These are phyloP conservation scores for Podarcis cretensis DNA, from an alignment of 2,113 vertebrate genomes.

Conservation along the genomic window DNA sequence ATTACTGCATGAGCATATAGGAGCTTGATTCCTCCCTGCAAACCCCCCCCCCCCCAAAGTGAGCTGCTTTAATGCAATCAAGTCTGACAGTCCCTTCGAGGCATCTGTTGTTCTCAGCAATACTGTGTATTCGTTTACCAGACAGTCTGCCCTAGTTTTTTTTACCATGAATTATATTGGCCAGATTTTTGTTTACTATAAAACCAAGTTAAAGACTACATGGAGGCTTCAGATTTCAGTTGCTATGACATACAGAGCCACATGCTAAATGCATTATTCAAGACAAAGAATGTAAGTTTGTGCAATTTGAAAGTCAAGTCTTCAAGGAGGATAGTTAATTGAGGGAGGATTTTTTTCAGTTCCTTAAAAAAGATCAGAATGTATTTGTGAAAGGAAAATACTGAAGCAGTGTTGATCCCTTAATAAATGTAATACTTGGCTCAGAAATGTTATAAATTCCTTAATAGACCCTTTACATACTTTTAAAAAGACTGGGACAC, in stretches of 20 bases:
- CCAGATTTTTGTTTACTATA: slow-evolving; percentile 60
- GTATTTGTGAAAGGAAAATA: slow-evolving; percentile 1
- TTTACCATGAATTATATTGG: slow-evolving; percentile 58
- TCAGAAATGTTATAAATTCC: slow-evolving; percentile 15
- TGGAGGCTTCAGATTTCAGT: slow-evolving; percentile 35
- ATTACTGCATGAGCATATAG: slow-evolving; percentile 52
- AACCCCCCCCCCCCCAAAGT: not conserved
- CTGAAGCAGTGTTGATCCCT: not conserved
- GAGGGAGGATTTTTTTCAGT: not conserved
- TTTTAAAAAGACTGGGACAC: not conserved
- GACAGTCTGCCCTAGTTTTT: slow-evolving; percentile 62
- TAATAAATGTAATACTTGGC: not conserved
- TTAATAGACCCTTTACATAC: not conserved
- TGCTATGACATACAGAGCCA: slow-evolving; percentile 30
- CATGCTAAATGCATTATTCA: slow-evolving; percentile 28
- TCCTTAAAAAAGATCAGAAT: slow-evolving; percentile 37
- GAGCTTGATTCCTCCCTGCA: not conserved
- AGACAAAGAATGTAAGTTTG: slow-evolving; percentile 32
- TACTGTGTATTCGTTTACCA: slow-evolving; percentile 44
- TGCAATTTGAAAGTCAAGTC: slow-evolving; percentile 25
- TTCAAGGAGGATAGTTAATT: slow-evolving; percentile 43
- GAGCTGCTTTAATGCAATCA: slow-evolving; percentile 59
- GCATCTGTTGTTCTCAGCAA: slow-evolving; percentile 56
- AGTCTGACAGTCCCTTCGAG: slow-evolving; percentile 65
- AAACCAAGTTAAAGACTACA: slow-evolving; percentile 51